Conservation (phyloP, 1,140 invertebrate genomes). For the Scaptomyza pallida region DNA sequence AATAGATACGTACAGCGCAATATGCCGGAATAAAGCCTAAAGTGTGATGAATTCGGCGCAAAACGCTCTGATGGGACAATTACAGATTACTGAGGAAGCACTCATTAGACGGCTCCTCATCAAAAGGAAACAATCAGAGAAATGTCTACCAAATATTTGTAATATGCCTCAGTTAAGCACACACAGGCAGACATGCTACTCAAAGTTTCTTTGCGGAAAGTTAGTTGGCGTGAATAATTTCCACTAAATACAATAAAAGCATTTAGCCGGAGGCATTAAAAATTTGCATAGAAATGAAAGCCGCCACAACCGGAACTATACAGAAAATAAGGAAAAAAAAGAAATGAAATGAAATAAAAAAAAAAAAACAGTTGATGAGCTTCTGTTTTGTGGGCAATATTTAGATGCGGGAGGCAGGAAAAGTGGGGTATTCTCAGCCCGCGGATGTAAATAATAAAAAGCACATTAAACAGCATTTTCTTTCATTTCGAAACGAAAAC, state of each 20-base stretch:
- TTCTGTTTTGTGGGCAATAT: constrained; percentile 37
- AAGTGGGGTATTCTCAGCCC: constrained; percentile 22
- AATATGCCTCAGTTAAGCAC: neutral
- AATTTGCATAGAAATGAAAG: constrained; percentile 81
- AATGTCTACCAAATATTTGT: constrained; percentile 13
- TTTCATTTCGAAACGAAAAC: constrained; percentile 79
- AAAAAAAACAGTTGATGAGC: constrained; percentile 62
- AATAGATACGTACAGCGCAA: neutral
- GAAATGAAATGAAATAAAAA: constrained; percentile 6
- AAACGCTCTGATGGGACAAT: constrained; percentile 28
- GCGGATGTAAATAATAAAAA: constrained; percentile 81
- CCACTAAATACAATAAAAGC: constrained; percentile 79
- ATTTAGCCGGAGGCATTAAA: constrained; percentile 67
- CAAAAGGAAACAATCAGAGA: constrained; percentile 21
- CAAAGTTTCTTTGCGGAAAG: constrained; percentile 23
- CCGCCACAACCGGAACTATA: constrained; percentile 66
- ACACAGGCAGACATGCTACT: neutral
- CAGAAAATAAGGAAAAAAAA: constrained; percentile 44
- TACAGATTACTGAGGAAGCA: constrained; percentile 4
- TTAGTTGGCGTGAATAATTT: constrained; percentile 81
- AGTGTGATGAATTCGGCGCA: constrained; percentile 2
- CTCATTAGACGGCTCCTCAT: constrained; percentile 24
- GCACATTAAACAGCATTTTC: constrained; percentile 82
- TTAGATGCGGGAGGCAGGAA: neutral
- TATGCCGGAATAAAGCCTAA: neutral